phyloP scores from a whole-genome alignment of 2,797 vertebrate genomes.

The Oophaga sylvatica region DNA sequence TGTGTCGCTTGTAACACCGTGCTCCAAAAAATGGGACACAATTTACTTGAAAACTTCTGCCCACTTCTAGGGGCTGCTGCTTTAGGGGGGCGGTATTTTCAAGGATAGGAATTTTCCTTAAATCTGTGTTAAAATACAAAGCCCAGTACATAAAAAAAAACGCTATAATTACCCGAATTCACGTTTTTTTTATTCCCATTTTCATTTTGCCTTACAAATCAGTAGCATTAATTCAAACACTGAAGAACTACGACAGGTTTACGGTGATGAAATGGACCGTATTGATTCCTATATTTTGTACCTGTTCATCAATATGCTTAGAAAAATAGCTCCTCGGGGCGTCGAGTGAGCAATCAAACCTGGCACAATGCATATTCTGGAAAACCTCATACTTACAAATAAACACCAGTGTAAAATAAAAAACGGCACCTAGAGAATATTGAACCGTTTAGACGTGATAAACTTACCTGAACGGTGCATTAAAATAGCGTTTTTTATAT shows the following conservation, averaged over 20 bases:
- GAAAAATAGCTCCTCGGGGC: constrained; percentile 34
- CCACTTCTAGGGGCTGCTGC: neutral
- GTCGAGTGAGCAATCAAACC: constrained; percentile 28
- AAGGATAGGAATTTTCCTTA: neutral
- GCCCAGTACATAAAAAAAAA: neutral
- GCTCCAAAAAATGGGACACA: no score
- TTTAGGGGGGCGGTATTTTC: neutral
- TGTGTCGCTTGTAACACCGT: no score
- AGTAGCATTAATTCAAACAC: constrained; percentile 3
- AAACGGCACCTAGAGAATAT: constrained; percentile 9
- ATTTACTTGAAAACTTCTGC: no score
- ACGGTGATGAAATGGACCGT: constrained; percentile 3
- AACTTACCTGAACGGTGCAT: neutral
- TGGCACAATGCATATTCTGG: neutral
- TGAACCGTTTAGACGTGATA: neutral
- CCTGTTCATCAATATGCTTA: constrained; percentile 38
- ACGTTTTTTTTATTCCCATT: neutral
- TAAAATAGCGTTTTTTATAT: neutral
- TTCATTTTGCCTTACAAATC: neutral
- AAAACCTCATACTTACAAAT: constrained; percentile 2
- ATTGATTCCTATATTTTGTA: constrained; percentile 43
- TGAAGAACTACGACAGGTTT: constrained; percentile 3
- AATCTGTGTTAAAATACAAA: neutral
- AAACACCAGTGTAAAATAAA: constrained; percentile 5
- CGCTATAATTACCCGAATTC: neutral